Conservation (phyloP, 2,113 vertebrate genomes). For the Chloropsis cyanopogon region DNA sequence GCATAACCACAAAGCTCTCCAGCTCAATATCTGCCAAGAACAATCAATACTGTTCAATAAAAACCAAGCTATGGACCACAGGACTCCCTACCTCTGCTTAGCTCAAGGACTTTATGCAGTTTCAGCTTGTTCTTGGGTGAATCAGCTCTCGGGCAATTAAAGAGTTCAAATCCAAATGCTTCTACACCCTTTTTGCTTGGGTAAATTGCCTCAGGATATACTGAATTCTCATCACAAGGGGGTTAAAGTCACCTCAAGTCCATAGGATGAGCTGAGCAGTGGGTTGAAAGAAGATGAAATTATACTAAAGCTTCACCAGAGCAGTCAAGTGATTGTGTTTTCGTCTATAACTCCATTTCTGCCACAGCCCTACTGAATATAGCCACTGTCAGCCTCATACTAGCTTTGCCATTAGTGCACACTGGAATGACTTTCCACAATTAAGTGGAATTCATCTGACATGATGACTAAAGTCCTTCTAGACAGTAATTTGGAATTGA, state of each 20-base stretch:
- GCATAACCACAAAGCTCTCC: background rate
- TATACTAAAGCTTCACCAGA: background rate
- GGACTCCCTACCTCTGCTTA: background rate
- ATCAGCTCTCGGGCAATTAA: background rate
- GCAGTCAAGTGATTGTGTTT: background rate
- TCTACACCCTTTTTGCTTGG: background rate
- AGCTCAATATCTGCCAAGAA: background rate
- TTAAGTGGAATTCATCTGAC: background rate
- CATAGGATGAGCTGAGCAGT: background rate
- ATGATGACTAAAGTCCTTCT: background rate
- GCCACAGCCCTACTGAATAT: background rate
- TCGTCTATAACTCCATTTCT: background rate
- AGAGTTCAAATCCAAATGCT: background rate
- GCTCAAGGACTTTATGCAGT: background rate
- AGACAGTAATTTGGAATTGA: background rate
- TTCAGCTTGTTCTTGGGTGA: constrained; percentile 26
- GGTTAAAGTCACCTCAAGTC: background rate
- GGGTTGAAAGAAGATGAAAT: background rate
- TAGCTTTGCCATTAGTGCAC: background rate
- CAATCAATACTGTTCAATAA: constrained; percentile 25
- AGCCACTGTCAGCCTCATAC: background rate
- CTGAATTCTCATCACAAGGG: background rate
- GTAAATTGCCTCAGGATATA: background rate
- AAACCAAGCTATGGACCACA: background rate
- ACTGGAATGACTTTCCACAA: background rate